Evolutionary conservation across 2,797 vertebrate genomes (phyloP).

Genomic region (Schizothorax lantsangensis): DNA sequence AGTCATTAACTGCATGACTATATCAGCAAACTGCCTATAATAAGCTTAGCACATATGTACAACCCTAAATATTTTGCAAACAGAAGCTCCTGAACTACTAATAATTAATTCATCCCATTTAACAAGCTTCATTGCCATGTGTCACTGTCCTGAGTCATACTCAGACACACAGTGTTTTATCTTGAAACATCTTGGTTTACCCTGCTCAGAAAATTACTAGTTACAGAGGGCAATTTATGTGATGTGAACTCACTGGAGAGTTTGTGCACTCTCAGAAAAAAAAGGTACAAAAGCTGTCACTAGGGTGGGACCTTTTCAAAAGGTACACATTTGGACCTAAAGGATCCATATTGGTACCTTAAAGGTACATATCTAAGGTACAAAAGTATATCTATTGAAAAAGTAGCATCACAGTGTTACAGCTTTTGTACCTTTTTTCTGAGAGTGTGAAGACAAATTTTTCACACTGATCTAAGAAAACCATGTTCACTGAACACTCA

Average conservation of each 20-base stretch:
- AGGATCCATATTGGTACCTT: not conserved
- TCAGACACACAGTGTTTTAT: constrained; percentile 25
- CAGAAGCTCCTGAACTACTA: constrained; percentile 24
- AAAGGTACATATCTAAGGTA: not conserved
- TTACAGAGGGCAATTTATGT: not conserved
- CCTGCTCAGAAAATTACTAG: constrained; percentile 9
- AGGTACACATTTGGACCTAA: not conserved
- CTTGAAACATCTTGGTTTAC: not conserved
- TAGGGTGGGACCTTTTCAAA: too few relatives aligned
- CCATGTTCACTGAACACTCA: too few relatives aligned
- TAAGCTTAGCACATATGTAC: constrained; percentile 48
- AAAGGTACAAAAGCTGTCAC: not conserved
- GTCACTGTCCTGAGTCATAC: constrained; percentile 62
- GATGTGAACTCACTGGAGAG: not conserved
- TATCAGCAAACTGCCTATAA: constrained; percentile 49
- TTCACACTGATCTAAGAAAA: not conserved
- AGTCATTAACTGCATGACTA: constrained; percentile 66
- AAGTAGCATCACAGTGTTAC: not conserved
- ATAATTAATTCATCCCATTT: constrained; percentile 6
- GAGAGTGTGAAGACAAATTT: not conserved
- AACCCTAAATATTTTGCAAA: constrained; percentile 34
- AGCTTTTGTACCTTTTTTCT: not conserved
- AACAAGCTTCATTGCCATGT: constrained; percentile 66
- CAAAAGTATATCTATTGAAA: not conserved
- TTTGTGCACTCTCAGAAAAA: not conserved